Evolutionary conservation across 2,113 vertebrate species (phyloP).

Genomic region (Oceanites oceanicus): DNA sequence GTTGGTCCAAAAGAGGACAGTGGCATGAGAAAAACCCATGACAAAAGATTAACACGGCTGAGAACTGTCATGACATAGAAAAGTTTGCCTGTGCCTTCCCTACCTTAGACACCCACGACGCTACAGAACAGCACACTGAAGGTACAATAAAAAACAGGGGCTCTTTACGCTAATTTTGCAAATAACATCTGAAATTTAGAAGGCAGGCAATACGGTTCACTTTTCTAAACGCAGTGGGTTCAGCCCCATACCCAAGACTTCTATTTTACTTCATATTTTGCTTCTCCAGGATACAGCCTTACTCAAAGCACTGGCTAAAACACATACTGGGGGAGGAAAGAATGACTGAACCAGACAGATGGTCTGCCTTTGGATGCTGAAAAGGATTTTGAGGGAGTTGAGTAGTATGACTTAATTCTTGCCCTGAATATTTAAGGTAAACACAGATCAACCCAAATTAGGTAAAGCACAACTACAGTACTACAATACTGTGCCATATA

Average conservation of each 20-base stretch:
- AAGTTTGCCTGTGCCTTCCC: background rate
- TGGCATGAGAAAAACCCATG: background rate
- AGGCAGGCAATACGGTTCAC: background rate
- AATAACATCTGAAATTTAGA: background rate
- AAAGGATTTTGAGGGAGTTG: background rate
- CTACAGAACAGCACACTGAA: background rate
- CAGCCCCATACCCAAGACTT: background rate
- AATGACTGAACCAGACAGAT: background rate
- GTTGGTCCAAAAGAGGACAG: background rate
- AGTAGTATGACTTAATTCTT: background rate
- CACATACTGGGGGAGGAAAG: background rate
- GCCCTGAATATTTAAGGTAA: slow-evolving; percentile 14
- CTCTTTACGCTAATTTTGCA: background rate
- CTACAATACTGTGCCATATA: background rate
- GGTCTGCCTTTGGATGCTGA: slow-evolving; percentile 12
- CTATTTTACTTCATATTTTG: background rate
- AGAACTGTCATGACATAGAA: background rate
- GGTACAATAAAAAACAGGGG: background rate
- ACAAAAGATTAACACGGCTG: fast-evolving
- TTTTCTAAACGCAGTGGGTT: fast-evolving
- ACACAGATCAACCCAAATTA: background rate
- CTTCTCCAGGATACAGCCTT: background rate
- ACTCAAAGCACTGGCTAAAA: background rate
- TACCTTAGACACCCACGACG: fast-evolving
- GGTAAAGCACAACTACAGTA: background rate